These are phyloP conservation scores for Apamea anceps DNA, from an alignment of 2,888 invertebrate species.

Conservation along the genomic window DNA sequence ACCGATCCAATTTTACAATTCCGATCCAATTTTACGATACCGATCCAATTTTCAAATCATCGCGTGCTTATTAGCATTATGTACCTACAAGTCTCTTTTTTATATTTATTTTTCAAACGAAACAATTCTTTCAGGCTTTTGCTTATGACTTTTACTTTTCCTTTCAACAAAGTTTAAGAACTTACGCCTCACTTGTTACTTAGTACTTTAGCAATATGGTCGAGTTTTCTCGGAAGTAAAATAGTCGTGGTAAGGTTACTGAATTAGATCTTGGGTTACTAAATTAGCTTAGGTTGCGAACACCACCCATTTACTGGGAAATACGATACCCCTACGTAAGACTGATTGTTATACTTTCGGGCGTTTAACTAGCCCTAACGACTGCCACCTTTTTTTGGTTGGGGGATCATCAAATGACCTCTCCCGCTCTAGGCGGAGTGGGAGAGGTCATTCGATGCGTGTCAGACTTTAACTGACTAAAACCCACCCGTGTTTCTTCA, in stretches of 20 bases:
- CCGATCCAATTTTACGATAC: too few relatives aligned
- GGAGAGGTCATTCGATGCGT: too few relatives aligned
- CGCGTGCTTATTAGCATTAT: not conserved
- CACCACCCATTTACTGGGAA: not conserved
- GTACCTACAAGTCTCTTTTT: not conserved
- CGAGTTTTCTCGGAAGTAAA: conserved; percentile 28
- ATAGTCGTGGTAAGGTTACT: not conserved
- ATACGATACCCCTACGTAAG: not conserved
- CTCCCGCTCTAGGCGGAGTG: too few relatives aligned
- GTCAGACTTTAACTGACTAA: too few relatives aligned
- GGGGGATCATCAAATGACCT: too few relatives aligned
- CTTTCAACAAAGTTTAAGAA: conserved; percentile 41
- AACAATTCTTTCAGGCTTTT: conserved; percentile 34
- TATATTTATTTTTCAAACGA: conserved; percentile 25
- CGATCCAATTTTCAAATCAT: conserved; percentile 20
- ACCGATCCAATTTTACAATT: too few relatives aligned
- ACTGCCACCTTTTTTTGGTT: too few relatives aligned
- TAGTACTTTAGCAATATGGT: conserved; percentile 48
- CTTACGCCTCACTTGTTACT: conserved; percentile 30
- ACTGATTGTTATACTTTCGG: not conserved
- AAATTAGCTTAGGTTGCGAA: not conserved
- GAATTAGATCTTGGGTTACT: conserved; percentile 4
- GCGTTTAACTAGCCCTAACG: not conserved
- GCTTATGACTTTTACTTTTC: conserved; percentile 31
- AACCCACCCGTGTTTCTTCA: too few relatives aligned